These are phyloP conservation scores for Ceraclea dissimilis DNA, from an alignment of 2,888 invertebrate species.

Conservation along the genomic window DNA sequence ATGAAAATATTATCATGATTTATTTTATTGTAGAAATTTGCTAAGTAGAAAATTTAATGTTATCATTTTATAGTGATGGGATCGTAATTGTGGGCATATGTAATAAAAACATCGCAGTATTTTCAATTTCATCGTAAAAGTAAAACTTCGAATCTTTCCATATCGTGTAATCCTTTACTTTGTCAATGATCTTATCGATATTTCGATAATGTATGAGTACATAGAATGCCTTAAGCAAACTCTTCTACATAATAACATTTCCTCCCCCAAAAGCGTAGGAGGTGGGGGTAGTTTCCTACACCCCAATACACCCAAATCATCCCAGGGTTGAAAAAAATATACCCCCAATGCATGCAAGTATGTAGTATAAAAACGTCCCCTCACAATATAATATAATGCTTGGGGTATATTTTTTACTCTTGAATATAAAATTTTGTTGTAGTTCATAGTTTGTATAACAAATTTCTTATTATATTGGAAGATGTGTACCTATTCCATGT, in stretches of 20 bases:
- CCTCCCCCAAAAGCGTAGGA: constrained; percentile 13
- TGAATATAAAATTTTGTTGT: background rate
- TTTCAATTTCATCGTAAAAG: too few species aligned
- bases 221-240: constrained; percentile 10
- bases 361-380: background rate
- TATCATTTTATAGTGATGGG: too few species aligned
- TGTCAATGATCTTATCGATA: background rate
- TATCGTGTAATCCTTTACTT: too few species aligned
- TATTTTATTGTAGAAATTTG: too few species aligned
- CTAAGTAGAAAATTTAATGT: too few species aligned
- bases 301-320: background rate
- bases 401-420: background rate
- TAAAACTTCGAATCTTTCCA: too few species aligned
- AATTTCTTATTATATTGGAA: constrained; percentile 26
- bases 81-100: too few species aligned
- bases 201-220: background rate
- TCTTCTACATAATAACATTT: constrained; percentile 8
- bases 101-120: too few species aligned
- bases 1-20: too few species aligned
- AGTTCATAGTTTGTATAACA: constrained; percentile 14
- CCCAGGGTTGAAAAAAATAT: background rate
- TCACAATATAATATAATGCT: background rate
- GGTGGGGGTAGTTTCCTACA: constrained; percentile 15
- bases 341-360: background rate
- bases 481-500: constrained; percentile 19